Percentiles rank a stretch among this genome's conserved stretches.
Evolutionary conservation across 2,797 vertebrate species (phyloP).

Genomic region (Carapus acus): DNA sequence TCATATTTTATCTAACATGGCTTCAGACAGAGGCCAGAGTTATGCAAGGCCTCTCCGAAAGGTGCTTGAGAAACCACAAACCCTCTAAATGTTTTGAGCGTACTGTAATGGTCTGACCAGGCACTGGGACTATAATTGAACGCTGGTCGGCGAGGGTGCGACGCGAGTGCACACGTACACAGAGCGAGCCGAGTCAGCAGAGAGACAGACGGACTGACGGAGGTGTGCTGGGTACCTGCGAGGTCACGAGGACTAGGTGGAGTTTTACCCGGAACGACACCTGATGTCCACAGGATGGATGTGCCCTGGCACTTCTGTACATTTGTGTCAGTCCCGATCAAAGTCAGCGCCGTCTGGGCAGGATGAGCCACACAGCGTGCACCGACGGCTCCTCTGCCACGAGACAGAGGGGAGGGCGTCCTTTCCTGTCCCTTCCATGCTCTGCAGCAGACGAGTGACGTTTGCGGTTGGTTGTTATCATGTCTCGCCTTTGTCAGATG

Average conservation of each 20-base stretch:
- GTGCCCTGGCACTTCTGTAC: conserved; percentile 72
- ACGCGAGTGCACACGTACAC: conserved; percentile 12
- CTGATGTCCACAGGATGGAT: conserved; percentile 66
- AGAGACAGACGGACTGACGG: conserved; percentile 45
- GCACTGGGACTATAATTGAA: conserved; percentile 19
- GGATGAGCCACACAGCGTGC: conserved; percentile 51
- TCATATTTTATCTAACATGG: conserved; percentile 10
- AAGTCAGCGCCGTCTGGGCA: conserved; percentile 62
- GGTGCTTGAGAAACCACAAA: conserved; percentile 13
- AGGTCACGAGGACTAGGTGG: conserved; percentile 66
- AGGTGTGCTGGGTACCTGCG: conserved; percentile 54
- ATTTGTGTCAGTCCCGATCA: conserved; percentile 67
- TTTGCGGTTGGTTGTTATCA: too few species aligned
- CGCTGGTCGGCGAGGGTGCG: conserved; percentile 1
- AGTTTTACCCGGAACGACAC: conserved; percentile 71
- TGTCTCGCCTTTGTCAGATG: too few species aligned
- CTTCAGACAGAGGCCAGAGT: conserved; percentile 12
- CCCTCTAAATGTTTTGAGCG: conserved; percentile 11
- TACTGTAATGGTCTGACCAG: conserved; percentile 3
- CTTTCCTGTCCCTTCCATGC: conserved; percentile 55
- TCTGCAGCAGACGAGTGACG: too few species aligned
- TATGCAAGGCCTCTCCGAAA: background rate
- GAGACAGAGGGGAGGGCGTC: conserved; percentile 52
- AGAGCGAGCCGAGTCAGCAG: conserved; percentile 40
- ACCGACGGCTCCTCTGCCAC: conserved; percentile 49